Conservation (phyloP, 2,113 vertebrate species). For the Nyctibius bracteatus region DNA sequence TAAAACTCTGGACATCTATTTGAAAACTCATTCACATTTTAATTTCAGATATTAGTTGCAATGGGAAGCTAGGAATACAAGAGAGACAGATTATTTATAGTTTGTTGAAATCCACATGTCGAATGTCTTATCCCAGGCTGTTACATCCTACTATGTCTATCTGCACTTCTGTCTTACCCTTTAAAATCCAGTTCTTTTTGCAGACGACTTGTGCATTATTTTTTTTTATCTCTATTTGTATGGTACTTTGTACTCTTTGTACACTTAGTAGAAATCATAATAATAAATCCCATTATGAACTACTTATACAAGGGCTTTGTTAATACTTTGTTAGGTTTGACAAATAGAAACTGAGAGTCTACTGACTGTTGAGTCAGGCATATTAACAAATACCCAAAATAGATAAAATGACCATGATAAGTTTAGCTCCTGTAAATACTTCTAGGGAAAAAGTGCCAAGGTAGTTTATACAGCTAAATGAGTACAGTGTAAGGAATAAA, state of each 20-base stretch:
- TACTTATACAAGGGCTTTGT: not conserved
- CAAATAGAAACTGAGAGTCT: not conserved
- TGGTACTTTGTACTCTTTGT: not conserved
- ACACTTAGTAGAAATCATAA: not conserved
- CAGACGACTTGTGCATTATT: not conserved
- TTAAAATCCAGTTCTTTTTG: not conserved
- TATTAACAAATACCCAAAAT: not conserved
- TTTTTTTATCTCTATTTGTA: not conserved
- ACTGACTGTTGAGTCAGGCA: not conserved
- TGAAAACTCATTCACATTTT: not conserved
- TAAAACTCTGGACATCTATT: not conserved
- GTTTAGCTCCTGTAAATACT: not conserved
- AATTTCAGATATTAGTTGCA: not conserved
- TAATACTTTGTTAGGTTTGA: not conserved
- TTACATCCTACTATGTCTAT: not conserved
- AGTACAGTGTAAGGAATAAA: not conserved
- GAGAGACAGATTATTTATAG: not conserved
- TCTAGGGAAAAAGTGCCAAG: not conserved
- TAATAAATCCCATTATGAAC: not conserved
- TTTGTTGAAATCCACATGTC: not conserved
- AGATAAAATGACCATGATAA: not conserved
- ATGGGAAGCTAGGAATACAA: not conserved
- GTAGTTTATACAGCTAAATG: not conserved
- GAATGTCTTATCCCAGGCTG: not conserved
- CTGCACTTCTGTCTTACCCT: not conserved